A percentile compares a stretch with the other conserved stretches of the same genome.
phyloP scores from a whole-genome alignment of 2,113 vertebrate genomes.

The Spheniscus mendiculus region DNA sequence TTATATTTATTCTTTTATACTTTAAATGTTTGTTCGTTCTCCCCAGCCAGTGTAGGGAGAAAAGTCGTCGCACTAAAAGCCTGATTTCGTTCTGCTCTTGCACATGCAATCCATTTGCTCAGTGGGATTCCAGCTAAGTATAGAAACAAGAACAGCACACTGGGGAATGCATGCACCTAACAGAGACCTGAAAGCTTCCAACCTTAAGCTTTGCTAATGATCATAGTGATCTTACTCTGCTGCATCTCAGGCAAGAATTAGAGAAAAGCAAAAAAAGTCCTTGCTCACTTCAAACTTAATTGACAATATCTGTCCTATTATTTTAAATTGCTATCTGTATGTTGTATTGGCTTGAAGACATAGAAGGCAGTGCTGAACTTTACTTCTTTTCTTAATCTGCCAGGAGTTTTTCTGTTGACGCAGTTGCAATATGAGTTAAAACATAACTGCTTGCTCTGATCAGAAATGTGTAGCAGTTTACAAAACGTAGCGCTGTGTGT shows the following conservation, averaged over 20 bases:
- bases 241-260: not conserved
- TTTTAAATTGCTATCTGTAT: not conserved
- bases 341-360: slow-evolving; percentile 2
- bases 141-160: slow-evolving; percentile 65
- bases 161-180: slow-evolving; percentile 19
- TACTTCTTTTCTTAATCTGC: not conserved
- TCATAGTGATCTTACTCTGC: not conserved
- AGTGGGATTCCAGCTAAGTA: slow-evolving; percentile 50
- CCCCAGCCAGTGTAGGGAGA: not conserved
- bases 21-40: not conserved
- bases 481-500: not conserved
- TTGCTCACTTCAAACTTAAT: not conserved
- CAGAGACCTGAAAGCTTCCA: slow-evolving; percentile 41
- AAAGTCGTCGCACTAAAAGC: slow-evolving; percentile 1
- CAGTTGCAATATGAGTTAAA: not conserved
- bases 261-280: not conserved
- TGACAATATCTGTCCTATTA: not conserved
- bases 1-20: not conserved
- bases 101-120: slow-evolving; percentile 48
- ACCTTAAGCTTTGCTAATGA: not conserved
- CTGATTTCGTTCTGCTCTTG: slow-evolving; percentile 33
- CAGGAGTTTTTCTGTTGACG: not conserved
- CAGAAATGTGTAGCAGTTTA: not conserved
- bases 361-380: not conserved
- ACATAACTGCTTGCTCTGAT: not conserved